Conservation (phyloP, 2,888 invertebrate species). For the Liodrosophila aerea region DNA sequence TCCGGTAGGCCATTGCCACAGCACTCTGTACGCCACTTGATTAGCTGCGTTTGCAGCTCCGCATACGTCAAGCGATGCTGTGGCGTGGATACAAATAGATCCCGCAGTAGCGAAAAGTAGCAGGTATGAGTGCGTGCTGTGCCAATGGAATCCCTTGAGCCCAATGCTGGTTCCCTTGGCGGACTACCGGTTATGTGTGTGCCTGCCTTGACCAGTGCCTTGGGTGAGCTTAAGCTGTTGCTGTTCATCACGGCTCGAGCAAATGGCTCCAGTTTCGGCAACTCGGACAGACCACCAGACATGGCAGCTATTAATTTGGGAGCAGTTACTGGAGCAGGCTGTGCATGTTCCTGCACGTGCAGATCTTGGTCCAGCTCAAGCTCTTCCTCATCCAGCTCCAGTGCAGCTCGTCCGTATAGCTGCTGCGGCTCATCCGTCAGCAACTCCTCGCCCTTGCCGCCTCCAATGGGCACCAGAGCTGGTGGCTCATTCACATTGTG, state of each 20-base stretch:
- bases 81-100: constrained; percentile 92
- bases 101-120: constrained; percentile 93
- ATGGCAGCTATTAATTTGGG: no score
- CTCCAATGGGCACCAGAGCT: constrained; percentile 70
- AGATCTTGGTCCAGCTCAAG: constrained; percentile 31
- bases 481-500: constrained; percentile 60
- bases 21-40: constrained; percentile 86
- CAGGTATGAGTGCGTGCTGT: constrained; percentile 89
- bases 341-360: no score
- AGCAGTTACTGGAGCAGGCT: no score
- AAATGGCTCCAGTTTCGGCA: constrained; percentile 75
- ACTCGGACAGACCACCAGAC: constrained; percentile 1
- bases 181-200: constrained; percentile 65
- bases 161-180: constrained; percentile 28
- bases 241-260: constrained; percentile 15
- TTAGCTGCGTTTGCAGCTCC: constrained; percentile 88
- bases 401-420: constrained; percentile 53
- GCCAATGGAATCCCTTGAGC: constrained; percentile 8
- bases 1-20: constrained; percentile 84
- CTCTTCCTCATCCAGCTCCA: constrained; percentile 47
- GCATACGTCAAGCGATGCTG: constrained; percentile 92
- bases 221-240: constrained; percentile 11
- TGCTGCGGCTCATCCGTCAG: constrained; percentile 64
- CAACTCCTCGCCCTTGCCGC: constrained; percentile 28
- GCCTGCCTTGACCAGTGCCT: constrained; percentile 26